These are phyloP conservation scores for Hippoglossus stenolepis DNA, from an alignment of 2,113 vertebrate genomes.

Conservation along the genomic window DNA sequence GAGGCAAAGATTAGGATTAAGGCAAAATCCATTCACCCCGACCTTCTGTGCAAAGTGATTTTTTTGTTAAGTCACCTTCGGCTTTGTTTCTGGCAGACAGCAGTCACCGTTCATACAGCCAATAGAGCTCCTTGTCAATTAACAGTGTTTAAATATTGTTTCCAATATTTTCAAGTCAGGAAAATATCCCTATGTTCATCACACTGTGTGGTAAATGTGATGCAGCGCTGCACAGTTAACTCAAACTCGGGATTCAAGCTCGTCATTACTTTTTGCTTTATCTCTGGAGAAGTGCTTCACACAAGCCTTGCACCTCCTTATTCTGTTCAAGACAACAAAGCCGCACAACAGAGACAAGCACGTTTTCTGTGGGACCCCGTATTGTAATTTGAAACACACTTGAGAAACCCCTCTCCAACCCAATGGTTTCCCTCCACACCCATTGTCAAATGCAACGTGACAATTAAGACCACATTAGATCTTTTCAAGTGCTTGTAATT, in stretches of 20 bases:
- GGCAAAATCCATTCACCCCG: no score
- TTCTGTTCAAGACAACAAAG: slow-evolving; percentile 75
- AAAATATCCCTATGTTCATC: neutral
- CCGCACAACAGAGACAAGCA: slow-evolving; percentile 63
- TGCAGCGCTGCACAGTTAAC: slow-evolving; percentile 16
- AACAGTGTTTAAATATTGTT: no score
- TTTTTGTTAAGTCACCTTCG: neutral
- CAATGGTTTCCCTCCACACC: slow-evolving; percentile 63
- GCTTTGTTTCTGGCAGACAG: neutral
- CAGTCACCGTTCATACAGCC: neutral
- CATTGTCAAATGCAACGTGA: slow-evolving; percentile 77
- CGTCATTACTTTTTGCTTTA: slow-evolving; percentile 37
- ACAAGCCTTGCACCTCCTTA: slow-evolving; percentile 53
- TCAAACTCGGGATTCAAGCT: slow-evolving; percentile 28
- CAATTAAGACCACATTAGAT: slow-evolving; percentile 89
- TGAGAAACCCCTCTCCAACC: slow-evolving; percentile 55
- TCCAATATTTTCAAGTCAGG: slow-evolving; percentile 1
- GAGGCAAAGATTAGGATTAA: no score
- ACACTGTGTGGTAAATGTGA: neutral
- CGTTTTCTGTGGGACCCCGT: slow-evolving; percentile 69
- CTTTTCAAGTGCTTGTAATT: slow-evolving; percentile 86
- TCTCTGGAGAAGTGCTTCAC: slow-evolving; percentile 41
- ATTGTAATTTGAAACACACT: slow-evolving; percentile 85
- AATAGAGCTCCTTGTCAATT: slow-evolving; percentile 1
- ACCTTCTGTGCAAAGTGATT: no score